Base-by-base conservation (phyloP, 2,888 invertebrate species). In the Arge pagana region DNA sequence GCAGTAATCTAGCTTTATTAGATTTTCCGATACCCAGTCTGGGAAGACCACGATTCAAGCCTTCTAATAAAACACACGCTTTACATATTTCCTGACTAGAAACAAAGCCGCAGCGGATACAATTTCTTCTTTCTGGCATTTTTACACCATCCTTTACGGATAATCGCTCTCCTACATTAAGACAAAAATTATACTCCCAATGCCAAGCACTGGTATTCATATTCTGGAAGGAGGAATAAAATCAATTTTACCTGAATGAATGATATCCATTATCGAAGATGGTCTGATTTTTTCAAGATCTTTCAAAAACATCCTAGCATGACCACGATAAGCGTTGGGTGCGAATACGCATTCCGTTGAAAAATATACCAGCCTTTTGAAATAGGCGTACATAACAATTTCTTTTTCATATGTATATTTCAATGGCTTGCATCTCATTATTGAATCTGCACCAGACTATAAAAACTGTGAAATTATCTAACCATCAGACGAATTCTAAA, bases 321-420 rank as follows among this genome's bases (percentile, higher is more conserved):
- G 89, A 0, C 96, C 96, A 67, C 96, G 83, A 75, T 97, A 97
- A 0, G 99, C 97, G 80, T 99, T 96, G 0, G 99, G 99, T 2
- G 98, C 94, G 80, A 97, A 99, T 40, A 96, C 88, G 79, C 99
- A 99, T 78, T 99, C 99, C 0, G 99, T 99, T 2, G 97, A 97
- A 78, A 99, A 99, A 75, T 99, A 99, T 6, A 97, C 88, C 21
- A 99, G 79, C 69, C 93, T 91, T 73, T 94, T 93, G 74, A 93
- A 97, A 74, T 98, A 93, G 0, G 99, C 98, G 79, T 99, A 97
- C 94, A 97, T 95, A 0, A 98, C 99, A 70, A 99, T 99, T 80
- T 99, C 99, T 71, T 98, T 98, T 76, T 99, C 99, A 75, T 97
- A 99, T 0, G 95, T 88, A 73, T 97, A 98, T 73, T 98, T 98